phyloP scores from a whole-genome alignment of 1,140 invertebrate genomes.

The silkworm (Bombyx mori) region ASM3026992v2 NC_085112.1:10972001-10972500 shows the following conservation, averaged over 20 bases:
- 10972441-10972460: no score
- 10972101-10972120: no score
- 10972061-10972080: no score
- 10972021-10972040: no score
- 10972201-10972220: slow-evolving; percentile 20
- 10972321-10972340: slow-evolving; percentile 88
- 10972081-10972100: no score
- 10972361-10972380: slow-evolving; percentile 91
- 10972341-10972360: slow-evolving; percentile 88
- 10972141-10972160: no score
- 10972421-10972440: no score
- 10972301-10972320: slow-evolving; percentile 85
- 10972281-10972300: slow-evolving; percentile 61
- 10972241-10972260: slow-evolving; percentile 75
- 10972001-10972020: no score
- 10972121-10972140: no score
- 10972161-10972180: slow-evolving; percentile 14
- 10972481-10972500: no score
- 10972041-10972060: no score
- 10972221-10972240: slow-evolving; percentile 70
- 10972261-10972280: slow-evolving; percentile 40
- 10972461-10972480: no score
- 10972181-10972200: slow-evolving; percentile 33
- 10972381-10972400: slow-evolving; percentile 93
- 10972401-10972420: not conserved